Evolutionary conservation across 2,888 invertebrate genomes (phyloP), one percentile per base, ranked within the genome.

Genomic region (Diaprepes abbreviatus): DNA sequence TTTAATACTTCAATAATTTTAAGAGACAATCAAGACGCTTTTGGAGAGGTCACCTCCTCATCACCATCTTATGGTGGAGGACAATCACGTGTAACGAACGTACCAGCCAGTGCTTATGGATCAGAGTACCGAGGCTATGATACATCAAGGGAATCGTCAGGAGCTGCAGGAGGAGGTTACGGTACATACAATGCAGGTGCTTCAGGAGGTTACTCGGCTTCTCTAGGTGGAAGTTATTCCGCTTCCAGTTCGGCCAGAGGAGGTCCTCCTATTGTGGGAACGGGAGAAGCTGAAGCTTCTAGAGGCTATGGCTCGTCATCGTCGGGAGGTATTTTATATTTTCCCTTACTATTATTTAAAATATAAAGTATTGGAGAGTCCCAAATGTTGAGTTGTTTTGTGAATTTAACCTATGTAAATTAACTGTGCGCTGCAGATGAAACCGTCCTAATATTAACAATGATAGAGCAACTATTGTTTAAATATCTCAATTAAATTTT

Each of bases 1-100:
- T 55, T n/a, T 28, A 57, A 40, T 57, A 28, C 24, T 9, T 14
- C 14, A 36, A n/a, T 52, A 7, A 24, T 57, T 45, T 57, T 38
- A 54, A 66, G 67, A 55, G 60, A 52, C 19, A 60, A 35, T 43
- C 58, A 58, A 52, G 65, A 65, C 17, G 36, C 48, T 14, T 65
- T 57, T 45, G 65, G 48, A 14, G 50, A 66, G 36, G 12, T 1
- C 16, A 12, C 50, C 10, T 16, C 28, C 5, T 14, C 35, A 40
- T 7, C 21, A 48, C 17, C 7, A 4, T 17, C 59, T 17, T 17
- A 5, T 17, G n/a, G 10, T 1, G 19, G n/a, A 21, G 21, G 4
- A 2, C 12, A 31, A n/a, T n/a, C 12, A 17, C 17, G 21, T 9
- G 33, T 35, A n/a, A 12, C 35, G 21, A 55, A 54, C 35, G 19